Percentiles rank a stretch among this genome's conserved stretches.
Conservation (phyloP, 2,797 vertebrate species). For the Remorina albescens region DNA sequence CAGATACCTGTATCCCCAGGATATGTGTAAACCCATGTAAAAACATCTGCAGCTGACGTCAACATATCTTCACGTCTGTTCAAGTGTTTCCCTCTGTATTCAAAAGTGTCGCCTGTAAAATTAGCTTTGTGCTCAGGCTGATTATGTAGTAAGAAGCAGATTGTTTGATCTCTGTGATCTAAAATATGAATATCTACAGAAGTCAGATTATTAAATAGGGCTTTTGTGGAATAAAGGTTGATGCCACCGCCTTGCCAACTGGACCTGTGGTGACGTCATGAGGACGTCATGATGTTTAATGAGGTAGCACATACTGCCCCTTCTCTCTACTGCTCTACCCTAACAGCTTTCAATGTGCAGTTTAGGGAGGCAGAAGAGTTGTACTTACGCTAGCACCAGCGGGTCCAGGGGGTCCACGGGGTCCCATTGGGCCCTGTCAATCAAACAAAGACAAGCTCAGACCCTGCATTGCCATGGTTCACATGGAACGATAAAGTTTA, state of each 20-base stretch:
- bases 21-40: not conserved
- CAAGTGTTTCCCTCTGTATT: not conserved
- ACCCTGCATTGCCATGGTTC: not conserved
- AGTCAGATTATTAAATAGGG: too few relatives aligned
- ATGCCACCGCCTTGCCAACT: too few relatives aligned
- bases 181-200: too few relatives aligned
- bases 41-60: not conserved
- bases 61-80: not conserved
- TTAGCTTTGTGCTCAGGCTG: not conserved
- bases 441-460: constrained; percentile 50
- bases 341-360: not conserved
- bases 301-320: not conserved
- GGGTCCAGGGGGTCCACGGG: constrained; percentile 92
- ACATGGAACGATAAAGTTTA: not conserved
- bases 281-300: too few relatives aligned
- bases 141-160: not conserved
- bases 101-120: too few relatives aligned
- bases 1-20: not conserved
- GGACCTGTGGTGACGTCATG: constrained; percentile 1
- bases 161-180: too few relatives aligned
- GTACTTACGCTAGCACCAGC: constrained; percentile 91
- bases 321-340: not conserved
- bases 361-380: constrained; percentile 7
- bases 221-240: too few relatives aligned
- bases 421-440: constrained; percentile 92